Percentiles rank a stretch among this genome's conserved stretches.
phyloP scores from a whole-genome alignment of 2,888 invertebrate species.

The Ochropleura plecta region DNA sequence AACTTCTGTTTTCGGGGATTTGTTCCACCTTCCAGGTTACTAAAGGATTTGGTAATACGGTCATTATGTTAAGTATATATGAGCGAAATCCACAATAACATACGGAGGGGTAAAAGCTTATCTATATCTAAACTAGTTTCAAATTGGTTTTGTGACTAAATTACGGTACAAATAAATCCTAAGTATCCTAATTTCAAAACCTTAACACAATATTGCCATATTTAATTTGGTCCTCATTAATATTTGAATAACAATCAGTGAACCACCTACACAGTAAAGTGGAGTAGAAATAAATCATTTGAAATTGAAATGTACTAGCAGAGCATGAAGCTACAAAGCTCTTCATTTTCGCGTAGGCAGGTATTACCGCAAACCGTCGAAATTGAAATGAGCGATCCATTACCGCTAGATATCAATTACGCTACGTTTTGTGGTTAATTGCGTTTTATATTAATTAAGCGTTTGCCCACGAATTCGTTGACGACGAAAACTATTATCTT shows the following conservation, averaged over 20 bases:
- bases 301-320: conserved; percentile 2
- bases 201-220: not conserved
- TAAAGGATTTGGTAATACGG: not conserved
- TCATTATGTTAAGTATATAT: too few relatives aligned
- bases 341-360: conserved; percentile 1
- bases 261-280: not conserved
- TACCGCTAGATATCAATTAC: conserved; percentile 34
- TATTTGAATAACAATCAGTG: not conserved
- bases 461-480: not conserved
- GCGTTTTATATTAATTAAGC: not conserved
- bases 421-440: not conserved
- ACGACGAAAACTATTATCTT: not conserved
- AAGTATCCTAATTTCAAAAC: not conserved
- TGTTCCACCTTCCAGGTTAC: not conserved
- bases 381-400: conserved; percentile 31
- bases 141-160: not conserved
- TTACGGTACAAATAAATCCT: not conserved
- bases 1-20: conserved; percentile 15
- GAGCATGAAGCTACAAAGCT: conserved; percentile 7
- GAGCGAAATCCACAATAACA: not conserved
- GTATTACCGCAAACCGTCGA: conserved; percentile 15
- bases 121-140: not conserved
- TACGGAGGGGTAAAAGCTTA: not conserved
- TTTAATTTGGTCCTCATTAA: not conserved
- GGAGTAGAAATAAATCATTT: not conserved